Conservation (phyloP, 35 echinoderm and acorn worm species). For the Apostichopus californicus region DNA sequence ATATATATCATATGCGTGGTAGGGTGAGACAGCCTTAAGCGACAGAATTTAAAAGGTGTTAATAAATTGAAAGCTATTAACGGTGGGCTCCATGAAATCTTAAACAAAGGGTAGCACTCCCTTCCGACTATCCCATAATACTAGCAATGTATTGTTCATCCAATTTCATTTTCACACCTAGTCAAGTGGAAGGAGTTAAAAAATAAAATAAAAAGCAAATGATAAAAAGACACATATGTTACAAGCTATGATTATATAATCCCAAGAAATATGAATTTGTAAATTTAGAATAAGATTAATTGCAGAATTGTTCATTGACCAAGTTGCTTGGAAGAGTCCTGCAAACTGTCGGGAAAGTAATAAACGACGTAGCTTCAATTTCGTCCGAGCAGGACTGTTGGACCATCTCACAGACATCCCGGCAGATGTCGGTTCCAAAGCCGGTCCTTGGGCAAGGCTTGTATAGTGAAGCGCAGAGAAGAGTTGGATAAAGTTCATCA, state of each 20-base stretch:
- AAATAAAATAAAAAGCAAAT: not conserved
- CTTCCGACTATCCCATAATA: too few species aligned
- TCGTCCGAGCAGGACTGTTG: not conserved
- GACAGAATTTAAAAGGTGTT: too few species aligned
- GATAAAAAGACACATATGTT: not conserved
- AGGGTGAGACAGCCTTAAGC: too few species aligned
- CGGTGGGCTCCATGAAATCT: too few species aligned
- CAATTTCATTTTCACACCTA: too few species aligned
- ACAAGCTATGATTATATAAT: too few species aligned
- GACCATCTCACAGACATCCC: not conserved
- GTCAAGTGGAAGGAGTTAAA: not conserved
- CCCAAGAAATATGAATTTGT: not conserved
- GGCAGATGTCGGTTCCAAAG: not conserved
- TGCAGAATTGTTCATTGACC: not conserved
- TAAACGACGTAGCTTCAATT: too few species aligned
- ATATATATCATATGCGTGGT: too few species aligned
- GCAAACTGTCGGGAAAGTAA: not conserved
- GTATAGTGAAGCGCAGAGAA: not conserved
- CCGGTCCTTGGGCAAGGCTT: constrained; percentile 10
- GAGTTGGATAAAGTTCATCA: not conserved
- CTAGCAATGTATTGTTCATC: too few species aligned
- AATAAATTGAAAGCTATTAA: too few species aligned
- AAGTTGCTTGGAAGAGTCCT: not conserved
- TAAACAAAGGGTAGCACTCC: too few species aligned
- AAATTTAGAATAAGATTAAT: not conserved